These are phyloP conservation scores for Callimorpha dominula DNA, from an alignment of 2,888 invertebrate genomes.

Conservation along the genomic window DNA sequence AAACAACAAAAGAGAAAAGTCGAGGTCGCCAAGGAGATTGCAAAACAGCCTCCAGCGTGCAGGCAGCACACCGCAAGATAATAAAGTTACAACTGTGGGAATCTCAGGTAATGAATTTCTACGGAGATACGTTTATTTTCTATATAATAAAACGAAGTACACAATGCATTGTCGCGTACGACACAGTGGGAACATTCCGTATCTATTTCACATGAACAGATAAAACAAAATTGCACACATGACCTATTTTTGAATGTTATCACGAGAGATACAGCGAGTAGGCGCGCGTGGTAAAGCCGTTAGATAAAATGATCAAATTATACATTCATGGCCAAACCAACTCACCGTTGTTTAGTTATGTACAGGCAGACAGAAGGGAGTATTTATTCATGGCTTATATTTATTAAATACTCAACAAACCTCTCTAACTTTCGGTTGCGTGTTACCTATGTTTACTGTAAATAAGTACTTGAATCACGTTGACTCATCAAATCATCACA, in stretches of 20 bases:
- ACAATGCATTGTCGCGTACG: constrained; percentile 11
- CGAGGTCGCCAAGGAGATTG: constrained; percentile 10
- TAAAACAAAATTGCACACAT: constrained; percentile 32
- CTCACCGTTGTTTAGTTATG: not conserved
- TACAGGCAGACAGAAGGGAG: not conserved
- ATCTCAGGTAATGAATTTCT: not conserved
- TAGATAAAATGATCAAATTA: constrained; percentile 18
- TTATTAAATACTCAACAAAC: not conserved
- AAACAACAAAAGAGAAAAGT: not conserved
- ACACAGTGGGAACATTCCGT: constrained; percentile 19
- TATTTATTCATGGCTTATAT: not conserved
- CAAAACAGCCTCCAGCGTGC: constrained; percentile 7
- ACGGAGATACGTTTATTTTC: not conserved
- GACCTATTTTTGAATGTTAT: constrained; percentile 40
- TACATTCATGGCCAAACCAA: constrained; percentile 15
- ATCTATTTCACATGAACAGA: constrained; percentile 22
- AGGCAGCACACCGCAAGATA: constrained; percentile 1
- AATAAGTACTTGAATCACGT: not conserved
- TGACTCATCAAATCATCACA: not conserved
- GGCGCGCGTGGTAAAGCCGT: constrained; percentile 10
- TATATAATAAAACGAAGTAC: not conserved
- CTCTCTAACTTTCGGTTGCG: too few species aligned
- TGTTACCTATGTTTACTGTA: too few species aligned
- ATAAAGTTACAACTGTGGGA: not conserved
- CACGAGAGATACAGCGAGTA: constrained; percentile 15